Base-by-base conservation (phyloP, 2,113 vertebrate species). In the Ivindomyrus marchei region DNA sequence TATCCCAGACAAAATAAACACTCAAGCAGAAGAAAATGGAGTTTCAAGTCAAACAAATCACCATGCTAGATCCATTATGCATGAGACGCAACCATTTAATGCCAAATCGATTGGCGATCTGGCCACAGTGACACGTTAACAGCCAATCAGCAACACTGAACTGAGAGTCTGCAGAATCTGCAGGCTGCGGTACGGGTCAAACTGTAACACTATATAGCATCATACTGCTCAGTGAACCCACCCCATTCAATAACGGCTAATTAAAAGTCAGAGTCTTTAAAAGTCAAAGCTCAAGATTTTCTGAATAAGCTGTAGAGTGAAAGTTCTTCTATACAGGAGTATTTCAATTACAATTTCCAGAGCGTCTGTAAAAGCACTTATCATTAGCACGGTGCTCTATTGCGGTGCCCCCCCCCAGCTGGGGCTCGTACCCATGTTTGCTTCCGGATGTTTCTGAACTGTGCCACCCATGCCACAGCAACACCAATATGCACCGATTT, bases 351-450 rank as follows among this genome's bases (percentile, higher is more conserved):
- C 80, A 90, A 90, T 90, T 95, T 92, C 93, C 93, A 92, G 93
- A 90, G 92, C 93, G 93, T 93, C 92, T 94, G 49, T 92, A 91
- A 92, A 88, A 92, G 90, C 84, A 90, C 92, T 94, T 94, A 92
- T 91, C 92, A 90, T 92, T 93, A 91, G 91, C 90, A 90, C 92
- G 80, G 89, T 17, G 86, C 93, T 89, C 92, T 91, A 94, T 91
- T 24, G 8, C 13, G 58, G 2, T 9, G 24, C 1, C 58, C 15
- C 24, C 24, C 21, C 21, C 53, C 93, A 94, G 92, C 49, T 90
- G 92, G 89, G 90, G 21, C 17, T 70, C 66, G 21, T 10, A 27
- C 85, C 39, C 47, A 11, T 6, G n/a, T 52, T 24, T 13, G 13
- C 85, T 70, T 11, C 62, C 9, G n/a, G 62, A 13, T 27, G n/a